Percentiles rank a stretch among this genome's conserved stretches.
These are phyloP conservation scores for Trichosurus vulpecula DNA, from an alignment of 2,797 vertebrate genomes.

Conservation along the genomic window DNA sequence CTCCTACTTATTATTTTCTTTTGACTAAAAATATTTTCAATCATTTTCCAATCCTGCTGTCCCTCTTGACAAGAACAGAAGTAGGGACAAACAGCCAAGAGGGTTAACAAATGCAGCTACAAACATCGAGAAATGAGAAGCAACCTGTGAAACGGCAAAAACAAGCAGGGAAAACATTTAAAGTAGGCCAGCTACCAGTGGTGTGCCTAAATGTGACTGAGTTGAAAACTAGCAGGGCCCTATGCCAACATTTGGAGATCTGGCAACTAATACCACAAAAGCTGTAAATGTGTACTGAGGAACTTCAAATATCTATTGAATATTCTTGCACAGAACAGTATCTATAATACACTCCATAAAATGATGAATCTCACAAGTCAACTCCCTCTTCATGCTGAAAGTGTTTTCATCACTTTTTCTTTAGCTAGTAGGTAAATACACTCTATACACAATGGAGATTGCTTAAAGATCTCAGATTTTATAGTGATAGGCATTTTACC, in stretches of 20 bases:
- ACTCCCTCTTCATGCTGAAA: neutral
- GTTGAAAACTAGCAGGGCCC: neutral
- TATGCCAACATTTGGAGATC: neutral
- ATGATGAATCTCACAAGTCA: neutral
- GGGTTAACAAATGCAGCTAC: neutral
- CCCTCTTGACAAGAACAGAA: neutral
- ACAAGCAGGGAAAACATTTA: neutral
- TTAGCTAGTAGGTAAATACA: neutral
- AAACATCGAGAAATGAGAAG: neutral
- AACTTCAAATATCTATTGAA: neutral
- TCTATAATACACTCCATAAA: neutral
- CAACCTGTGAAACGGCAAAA: neutral
- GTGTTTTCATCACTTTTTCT: neutral
- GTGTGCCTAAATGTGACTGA: neutral
- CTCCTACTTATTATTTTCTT: neutral
- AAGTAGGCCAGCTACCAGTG: neutral
- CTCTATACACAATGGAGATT: neutral
- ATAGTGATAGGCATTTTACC: neutral
- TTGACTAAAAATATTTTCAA: neutral
- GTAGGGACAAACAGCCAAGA: neutral
- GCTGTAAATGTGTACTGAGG: neutral
- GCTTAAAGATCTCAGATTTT: neutral
- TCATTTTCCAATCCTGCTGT: neutral
- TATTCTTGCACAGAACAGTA: neutral
- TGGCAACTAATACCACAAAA: neutral